Conservation (phyloP, 2,797 vertebrate species). For the Amniataba percoides region DNA sequence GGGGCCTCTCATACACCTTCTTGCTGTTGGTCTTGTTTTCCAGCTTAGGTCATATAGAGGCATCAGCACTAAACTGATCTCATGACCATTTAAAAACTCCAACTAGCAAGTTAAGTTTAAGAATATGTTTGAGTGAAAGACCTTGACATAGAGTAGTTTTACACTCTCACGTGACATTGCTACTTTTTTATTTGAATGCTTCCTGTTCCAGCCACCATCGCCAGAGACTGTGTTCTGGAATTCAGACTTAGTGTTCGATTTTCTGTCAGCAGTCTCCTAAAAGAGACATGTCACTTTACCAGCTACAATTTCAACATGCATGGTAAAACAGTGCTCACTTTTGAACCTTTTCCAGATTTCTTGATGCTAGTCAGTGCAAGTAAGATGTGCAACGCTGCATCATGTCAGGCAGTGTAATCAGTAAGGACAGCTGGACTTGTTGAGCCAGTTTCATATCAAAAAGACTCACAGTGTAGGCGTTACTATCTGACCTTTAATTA, state of each 20-base stretch:
- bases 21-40: no score
- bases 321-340: not conserved
- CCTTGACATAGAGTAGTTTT: no score
- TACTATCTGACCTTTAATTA: not conserved
- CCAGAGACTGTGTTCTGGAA: not conserved
- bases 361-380: not conserved
- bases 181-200: not conserved
- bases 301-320: not conserved
- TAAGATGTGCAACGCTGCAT: not conserved
- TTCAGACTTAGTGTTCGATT: not conserved
- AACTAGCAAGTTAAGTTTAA: no score
- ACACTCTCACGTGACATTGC: not conserved
- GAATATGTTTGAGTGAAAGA: no score
- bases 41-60: no score
- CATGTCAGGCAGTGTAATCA: not conserved
- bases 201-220: not conserved
- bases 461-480: not conserved
- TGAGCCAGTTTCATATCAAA: not conserved
- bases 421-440: not conserved
- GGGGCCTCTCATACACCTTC: no score
- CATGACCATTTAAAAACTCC: no score
- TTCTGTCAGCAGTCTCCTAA: not conserved
- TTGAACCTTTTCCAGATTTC: not conserved
- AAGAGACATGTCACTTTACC: no score
- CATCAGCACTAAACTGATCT: no score